phyloP scores from a whole-genome alignment of 2,888 invertebrate genomes.

The Erebia aethiops region DNA sequence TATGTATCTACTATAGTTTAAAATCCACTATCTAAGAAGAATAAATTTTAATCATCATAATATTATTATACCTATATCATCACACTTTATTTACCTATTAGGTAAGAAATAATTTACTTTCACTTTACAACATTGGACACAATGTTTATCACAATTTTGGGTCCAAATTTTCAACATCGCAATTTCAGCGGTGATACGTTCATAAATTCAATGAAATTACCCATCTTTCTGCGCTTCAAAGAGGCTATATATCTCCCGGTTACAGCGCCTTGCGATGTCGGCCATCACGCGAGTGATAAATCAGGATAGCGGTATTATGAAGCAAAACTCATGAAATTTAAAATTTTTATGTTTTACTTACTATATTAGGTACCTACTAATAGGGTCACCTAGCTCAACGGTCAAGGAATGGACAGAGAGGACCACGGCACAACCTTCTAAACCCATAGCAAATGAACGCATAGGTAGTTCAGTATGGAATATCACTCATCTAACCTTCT shows the following conservation, averaged over 20 bases:
- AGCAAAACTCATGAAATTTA: conserved; percentile 52
- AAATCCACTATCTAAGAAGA: background rate
- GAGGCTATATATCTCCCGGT: conserved; percentile 76
- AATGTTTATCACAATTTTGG: conserved; percentile 69
- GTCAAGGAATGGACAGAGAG: too few relatives aligned
- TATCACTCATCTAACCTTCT: too few relatives aligned
- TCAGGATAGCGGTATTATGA: conserved; percentile 62
- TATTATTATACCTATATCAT: background rate
- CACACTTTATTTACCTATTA: background rate
- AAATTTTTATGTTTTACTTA: conserved; percentile 23
- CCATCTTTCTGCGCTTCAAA: conserved; percentile 80
- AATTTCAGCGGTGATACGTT: conserved; percentile 73
- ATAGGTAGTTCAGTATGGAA: too few relatives aligned
- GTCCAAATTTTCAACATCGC: conserved; percentile 69
- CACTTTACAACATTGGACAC: conserved; percentile 44
- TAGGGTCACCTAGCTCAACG: background rate
- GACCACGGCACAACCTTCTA: too few relatives aligned
- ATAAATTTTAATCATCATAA: background rate
- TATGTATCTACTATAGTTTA: too few relatives aligned
- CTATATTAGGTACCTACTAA: background rate
- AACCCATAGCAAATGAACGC: too few relatives aligned
- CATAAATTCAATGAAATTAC: conserved; percentile 81
- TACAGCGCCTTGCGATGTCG: conserved; percentile 74
- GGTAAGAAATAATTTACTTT: conserved; percentile 6
- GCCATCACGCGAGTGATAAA: conserved; percentile 76